phyloP scores from a whole-genome alignment of 2,888 invertebrate species.

The Nymphalis urticae region DNA sequence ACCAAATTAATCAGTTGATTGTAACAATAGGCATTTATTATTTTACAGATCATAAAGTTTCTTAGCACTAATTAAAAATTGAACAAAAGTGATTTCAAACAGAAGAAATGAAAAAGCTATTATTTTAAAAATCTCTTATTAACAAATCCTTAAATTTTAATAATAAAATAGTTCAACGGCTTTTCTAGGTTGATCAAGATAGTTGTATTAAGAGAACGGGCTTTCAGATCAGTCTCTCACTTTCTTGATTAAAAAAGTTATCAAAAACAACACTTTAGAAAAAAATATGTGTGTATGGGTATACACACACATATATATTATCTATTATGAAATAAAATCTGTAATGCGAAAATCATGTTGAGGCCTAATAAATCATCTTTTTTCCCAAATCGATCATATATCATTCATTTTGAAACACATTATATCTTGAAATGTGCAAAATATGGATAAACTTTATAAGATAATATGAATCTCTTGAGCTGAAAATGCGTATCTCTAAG shows the following conservation, averaged over 20 bases:
- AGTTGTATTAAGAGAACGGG: constrained; percentile 7
- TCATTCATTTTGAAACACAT: constrained; percentile 13
- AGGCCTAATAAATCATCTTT: constrained; percentile 5
- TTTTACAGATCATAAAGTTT: too few relatives aligned
- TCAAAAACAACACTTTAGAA: constrained; percentile 1
- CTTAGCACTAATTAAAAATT: too few relatives aligned
- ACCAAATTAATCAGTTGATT: too few relatives aligned
- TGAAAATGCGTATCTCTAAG: constrained; percentile 1
- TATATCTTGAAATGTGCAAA: constrained; percentile 6
- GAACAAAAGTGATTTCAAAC: background rate
- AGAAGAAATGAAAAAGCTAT: background rate
- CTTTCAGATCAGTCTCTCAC: constrained; percentile 24
- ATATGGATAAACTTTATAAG: constrained; percentile 10
- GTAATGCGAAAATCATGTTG: constrained; percentile 6
- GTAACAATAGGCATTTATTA: too few relatives aligned
- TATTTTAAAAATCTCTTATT: background rate
- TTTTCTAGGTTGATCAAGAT: constrained; percentile 17
- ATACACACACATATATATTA: background rate
- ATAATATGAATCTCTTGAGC: constrained; percentile 7
- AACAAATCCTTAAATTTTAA: constrained; percentile 8
- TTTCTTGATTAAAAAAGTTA: constrained; percentile 25
- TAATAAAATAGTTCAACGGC: constrained; percentile 14
- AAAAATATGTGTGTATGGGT: too few relatives aligned
- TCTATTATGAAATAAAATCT: background rate
- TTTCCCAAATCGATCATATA: constrained; percentile 9